These are phyloP conservation scores for Vimba vimba DNA, from an alignment of 2,113 vertebrate species.

Conservation along the genomic window DNA sequence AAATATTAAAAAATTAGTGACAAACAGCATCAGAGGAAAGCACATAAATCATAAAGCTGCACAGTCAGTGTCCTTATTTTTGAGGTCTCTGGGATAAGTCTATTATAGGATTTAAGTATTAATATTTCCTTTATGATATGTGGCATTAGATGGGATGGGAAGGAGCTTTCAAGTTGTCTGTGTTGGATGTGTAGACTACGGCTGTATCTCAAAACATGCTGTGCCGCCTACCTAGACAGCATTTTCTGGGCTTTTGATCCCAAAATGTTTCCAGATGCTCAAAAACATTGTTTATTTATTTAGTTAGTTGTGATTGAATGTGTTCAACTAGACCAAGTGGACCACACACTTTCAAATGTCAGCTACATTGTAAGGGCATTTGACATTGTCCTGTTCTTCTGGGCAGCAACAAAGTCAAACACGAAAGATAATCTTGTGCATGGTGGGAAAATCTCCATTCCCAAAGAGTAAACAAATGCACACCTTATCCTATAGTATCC, in stretches of 20 bases:
- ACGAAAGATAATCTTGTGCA: neutral
- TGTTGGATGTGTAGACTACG: neutral
- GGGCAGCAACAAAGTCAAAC: neutral
- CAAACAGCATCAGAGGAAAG: neutral
- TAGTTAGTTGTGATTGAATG: neutral
- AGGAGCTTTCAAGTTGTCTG: neutral
- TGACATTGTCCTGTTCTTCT: neutral
- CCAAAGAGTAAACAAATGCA: slow-evolving; percentile 22
- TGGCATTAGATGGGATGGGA: neutral
- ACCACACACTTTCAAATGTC: neutral
- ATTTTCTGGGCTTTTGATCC: neutral
- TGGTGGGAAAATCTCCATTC: neutral
- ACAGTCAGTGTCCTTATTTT: neutral
- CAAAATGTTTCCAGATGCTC: neutral
- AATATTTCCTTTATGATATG: slow-evolving; percentile 14
- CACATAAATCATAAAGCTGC: neutral
- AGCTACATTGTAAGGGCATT: neutral
- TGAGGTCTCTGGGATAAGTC: slow-evolving; percentile 34
- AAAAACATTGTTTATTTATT: neutral
- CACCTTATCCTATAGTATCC: slow-evolving; percentile 18
- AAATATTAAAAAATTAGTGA: neutral
- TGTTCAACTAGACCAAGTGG: neutral
- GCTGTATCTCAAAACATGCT: neutral
- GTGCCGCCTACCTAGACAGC: neutral
- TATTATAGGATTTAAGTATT: slow-evolving; percentile 23